phyloP scores from a whole-genome alignment of 2,797 vertebrate species.

The Enteromius thamalakanensis region DNA sequence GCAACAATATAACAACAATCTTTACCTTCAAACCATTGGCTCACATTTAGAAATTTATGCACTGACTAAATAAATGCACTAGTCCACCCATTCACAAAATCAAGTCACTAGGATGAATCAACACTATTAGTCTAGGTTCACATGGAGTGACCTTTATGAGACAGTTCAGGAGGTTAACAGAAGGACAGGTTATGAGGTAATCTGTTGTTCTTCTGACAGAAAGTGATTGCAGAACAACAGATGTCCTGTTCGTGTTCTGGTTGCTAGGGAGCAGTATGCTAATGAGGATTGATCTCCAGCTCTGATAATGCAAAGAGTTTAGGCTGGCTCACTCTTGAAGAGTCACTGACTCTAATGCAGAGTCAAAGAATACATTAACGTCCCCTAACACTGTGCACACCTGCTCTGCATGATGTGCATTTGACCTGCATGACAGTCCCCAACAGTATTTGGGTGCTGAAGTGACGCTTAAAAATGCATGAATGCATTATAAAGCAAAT shows the following conservation, averaged over 20 bases:
- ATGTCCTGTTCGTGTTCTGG: conserved; percentile 63
- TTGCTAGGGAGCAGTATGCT: conserved; percentile 76
- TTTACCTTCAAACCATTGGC: neutral
- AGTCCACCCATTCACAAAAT: neutral
- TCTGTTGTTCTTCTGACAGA: conserved; percentile 40
- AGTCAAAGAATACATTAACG: conserved; percentile 15
- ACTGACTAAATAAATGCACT: too few species aligned
- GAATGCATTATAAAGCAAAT: neutral
- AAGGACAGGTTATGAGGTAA: conserved; percentile 30
- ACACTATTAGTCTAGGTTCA: neutral
- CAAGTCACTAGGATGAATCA: neutral
- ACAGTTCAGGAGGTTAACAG: conserved; percentile 21
- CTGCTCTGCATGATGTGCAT: neutral
- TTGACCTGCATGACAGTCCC: neutral
- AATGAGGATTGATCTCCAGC: conserved; percentile 68
- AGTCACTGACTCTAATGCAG: conserved; percentile 13
- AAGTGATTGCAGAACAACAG: conserved; percentile 51
- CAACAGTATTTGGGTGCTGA: neutral
- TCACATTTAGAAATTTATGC: neutral
- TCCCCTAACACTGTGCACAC: neutral
- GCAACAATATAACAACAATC: too few species aligned
- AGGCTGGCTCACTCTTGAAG: conserved; percentile 46
- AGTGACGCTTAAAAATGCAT: conserved; percentile 1
- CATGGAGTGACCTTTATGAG: neutral
- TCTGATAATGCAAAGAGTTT: conserved; percentile 45